Percentiles rank a stretch among this genome's conserved stretches.
These are phyloP conservation scores for Cybosia mesomella DNA, from an alignment of 2,888 invertebrate species.

Conservation along the genomic window DNA sequence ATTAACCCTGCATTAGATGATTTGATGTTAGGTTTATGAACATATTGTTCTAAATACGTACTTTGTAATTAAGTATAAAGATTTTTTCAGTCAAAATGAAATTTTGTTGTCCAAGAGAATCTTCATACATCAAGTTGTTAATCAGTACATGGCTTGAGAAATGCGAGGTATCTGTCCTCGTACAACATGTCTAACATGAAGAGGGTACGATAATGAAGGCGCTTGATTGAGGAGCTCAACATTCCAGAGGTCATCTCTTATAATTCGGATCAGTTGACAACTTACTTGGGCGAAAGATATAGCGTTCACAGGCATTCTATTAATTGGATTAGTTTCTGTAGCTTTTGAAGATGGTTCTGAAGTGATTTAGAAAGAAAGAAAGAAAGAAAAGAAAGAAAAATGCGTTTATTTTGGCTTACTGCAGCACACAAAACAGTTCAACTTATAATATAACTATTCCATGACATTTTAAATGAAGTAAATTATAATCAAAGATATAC, in stretches of 20 bases:
- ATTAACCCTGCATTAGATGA: too few species aligned
- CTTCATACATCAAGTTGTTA: slow-evolving; percentile 61
- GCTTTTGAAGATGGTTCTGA: not conserved
- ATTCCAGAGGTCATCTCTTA: slow-evolving; percentile 52
- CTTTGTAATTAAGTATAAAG: too few species aligned
- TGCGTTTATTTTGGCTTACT: too few species aligned
- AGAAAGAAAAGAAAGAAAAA: too few species aligned
- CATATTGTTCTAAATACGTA: too few species aligned
- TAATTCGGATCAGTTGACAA: slow-evolving; percentile 41
- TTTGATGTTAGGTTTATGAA: too few species aligned
- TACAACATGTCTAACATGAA: slow-evolving; percentile 63
- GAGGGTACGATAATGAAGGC: slow-evolving; percentile 72
- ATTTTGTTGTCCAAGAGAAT: slow-evolving; percentile 34
- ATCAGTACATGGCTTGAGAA: slow-evolving; percentile 73
- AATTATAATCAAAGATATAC: too few species aligned
- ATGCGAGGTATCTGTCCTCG: slow-evolving; percentile 67
- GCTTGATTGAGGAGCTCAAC: slow-evolving; percentile 66
- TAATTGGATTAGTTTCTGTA: slow-evolving; percentile 9
- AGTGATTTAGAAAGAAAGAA: too few species aligned
- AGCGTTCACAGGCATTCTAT: slow-evolving; percentile 6
- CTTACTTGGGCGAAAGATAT: slow-evolving; percentile 21
- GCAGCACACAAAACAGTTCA: too few species aligned
- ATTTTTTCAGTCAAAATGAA: slow-evolving; percentile 17
- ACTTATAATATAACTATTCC: too few species aligned
- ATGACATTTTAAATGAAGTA: too few species aligned